phyloP scores from a whole-genome alignment of 2,888 invertebrate species.

The Petrolisthes cinctipes region DNA sequence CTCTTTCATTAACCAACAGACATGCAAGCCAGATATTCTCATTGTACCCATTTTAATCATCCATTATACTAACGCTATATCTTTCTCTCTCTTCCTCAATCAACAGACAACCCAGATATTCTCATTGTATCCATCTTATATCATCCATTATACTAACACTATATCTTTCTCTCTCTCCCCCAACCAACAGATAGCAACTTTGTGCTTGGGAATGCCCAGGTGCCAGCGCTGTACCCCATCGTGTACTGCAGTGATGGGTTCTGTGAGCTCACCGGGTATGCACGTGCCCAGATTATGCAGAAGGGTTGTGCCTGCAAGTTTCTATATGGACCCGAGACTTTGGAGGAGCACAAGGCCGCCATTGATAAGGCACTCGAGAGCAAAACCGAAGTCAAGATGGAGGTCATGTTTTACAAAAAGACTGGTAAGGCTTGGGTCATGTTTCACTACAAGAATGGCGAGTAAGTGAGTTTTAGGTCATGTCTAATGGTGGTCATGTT shows the following conservation, averaged over 20 bases:
- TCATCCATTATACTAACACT: too few relatives aligned
- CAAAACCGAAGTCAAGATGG: slow-evolving; percentile 92
- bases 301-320: slow-evolving; percentile 96
- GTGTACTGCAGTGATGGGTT: slow-evolving; percentile 97
- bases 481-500: not conserved
- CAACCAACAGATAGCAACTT: slow-evolving; percentile 89
- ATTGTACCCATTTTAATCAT: not conserved
- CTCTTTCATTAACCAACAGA: too few relatives aligned
- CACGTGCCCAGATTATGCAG: slow-evolving; percentile 96
- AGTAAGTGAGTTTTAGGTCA: not conserved
- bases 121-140: not conserved
- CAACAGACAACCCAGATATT: not conserved
- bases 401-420: slow-evolving; percentile 95
- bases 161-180: not conserved
- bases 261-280: slow-evolving; percentile 93
- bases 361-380: slow-evolving; percentile 90
- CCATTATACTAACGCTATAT: not conserved
- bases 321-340: slow-evolving; percentile 90
- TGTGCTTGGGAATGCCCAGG: slow-evolving; percentile 95
- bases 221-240: slow-evolving; percentile 86
- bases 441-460: not conserved
- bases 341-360: slow-evolving; percentile 87
- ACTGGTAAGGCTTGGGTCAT: slow-evolving; percentile 78
- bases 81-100: not conserved
- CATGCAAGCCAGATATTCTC: too few relatives aligned